Base-by-base conservation (phyloP, 2,797 vertebrate genomes). In the Australoheros facetus region DNA sequence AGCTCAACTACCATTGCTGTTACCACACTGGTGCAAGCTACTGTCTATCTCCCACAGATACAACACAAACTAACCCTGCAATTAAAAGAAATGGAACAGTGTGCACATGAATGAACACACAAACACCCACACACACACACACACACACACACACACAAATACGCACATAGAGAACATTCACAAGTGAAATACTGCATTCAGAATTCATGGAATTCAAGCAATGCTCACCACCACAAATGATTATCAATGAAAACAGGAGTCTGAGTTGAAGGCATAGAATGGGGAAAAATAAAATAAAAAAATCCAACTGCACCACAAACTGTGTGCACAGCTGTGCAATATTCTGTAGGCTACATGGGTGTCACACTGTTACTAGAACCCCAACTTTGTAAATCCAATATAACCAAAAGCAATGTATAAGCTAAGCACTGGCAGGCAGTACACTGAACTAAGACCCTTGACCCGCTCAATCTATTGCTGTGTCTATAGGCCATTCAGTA, bases 181-280 rank as follows among this genome's bases (percentile, higher is more conserved):
- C 58, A 85, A 77, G 75, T 86, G 56, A 92, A 91, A 91, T 89
- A 90, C 87, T 90, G 89, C 86, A 90, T 90, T 90, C 81, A 86
- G 90, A 94, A 93, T 92, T 93, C 86, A 93, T 93, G 94, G 93
- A 95, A 94, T 95, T 95, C 93, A 95, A 95, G 91, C 92, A 95
- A 95, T 92, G 92, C 95, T 85, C 92, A 95, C 92, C 91, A 93
- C 90, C 91, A 95, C 93, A 81, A 91, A 94, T 91, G 91, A 93
- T 90, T 70, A 93, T 85, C 82, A 81, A 86, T 81, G 75, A 91
- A 93, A 88, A 91, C 82, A 86, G 79, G 81, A 87, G 78, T 75
- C 23, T 64, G 87, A 89, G 82, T 77, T 79, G 82, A 88, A 92
- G 90, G 89, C 88, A 88, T 80, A 82, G 78, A 88, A 69, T 32